Evolutionary conservation across 2,888 invertebrate genomes (phyloP), one percentile per base, ranked within the genome.

Genomic region (Troides aeacus): DNA sequence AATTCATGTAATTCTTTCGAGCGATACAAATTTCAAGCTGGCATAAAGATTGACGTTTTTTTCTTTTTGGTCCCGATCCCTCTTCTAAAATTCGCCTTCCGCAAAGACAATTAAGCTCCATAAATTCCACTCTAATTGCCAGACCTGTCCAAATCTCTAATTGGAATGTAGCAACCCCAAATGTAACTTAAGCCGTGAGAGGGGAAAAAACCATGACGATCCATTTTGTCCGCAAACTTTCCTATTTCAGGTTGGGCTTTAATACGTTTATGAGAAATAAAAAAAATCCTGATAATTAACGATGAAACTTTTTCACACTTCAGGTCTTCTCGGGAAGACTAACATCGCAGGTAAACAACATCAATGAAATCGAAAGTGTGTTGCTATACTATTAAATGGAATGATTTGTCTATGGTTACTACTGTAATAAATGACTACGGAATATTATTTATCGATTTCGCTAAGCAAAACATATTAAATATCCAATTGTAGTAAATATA

Each of bases 301-400:
- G 88, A 89, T 91, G 89, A 90, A 89, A 81, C 88, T 92, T 92
- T 92, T 92, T 92, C 91, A 92, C 89, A 89, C 92, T 92, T 89
- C 93, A 93, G 93, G 93, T 93, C 93, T 93, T 93, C 93, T 93
- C 92, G 93, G 93, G 90, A 93, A 93, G 93, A 93, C 93, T 85
- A 93, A 92, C 89, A 90, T 93, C 85, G 92, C 93, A 93, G 93
- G 93, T 93, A 93, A 93, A 86, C 76, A 78, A 78, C 70, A 74
- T 64, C 69, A 83, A 81, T 81, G 77, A 79, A 77, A 79, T 80
- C 80, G 78, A 80, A 79, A 80, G 79, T 87, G 83, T 89, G 84
- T 90, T 70, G 86, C 67, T 70, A 67, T 87, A 70, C 87, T 39
- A 39, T 84, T 81, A 81, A 77, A 84, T 85, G 86, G 91, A 89